phyloP scores from a whole-genome alignment of 1,140 invertebrate species.

The Olivierus martensii region DNA sequence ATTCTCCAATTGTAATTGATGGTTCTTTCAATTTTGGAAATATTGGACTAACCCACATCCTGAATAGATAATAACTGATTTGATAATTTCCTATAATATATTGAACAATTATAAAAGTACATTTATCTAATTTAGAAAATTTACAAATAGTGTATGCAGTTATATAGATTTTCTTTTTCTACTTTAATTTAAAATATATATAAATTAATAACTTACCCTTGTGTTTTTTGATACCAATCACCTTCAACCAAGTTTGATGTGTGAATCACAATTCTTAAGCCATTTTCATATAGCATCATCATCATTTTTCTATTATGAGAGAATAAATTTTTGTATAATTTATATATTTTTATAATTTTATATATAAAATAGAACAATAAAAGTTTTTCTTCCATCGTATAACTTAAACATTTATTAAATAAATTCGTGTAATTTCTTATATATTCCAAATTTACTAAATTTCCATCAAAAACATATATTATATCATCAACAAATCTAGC shows the following conservation, averaged over 20 bases:
- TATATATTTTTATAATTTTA: too few species aligned
- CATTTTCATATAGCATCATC: slow-evolving; percentile 62
- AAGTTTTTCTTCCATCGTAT: too few species aligned
- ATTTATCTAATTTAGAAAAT: background rate
- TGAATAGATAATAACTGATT: slow-evolving; percentile 25
- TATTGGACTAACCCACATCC: slow-evolving; percentile 72
- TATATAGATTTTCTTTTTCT: slow-evolving; percentile 2
- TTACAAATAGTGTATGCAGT: background rate
- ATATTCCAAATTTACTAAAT: too few species aligned
- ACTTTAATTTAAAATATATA: background rate
- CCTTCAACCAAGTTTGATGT: slow-evolving; percentile 81
- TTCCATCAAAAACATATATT: too few species aligned
- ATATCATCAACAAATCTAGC: too few species aligned
- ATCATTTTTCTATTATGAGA: slow-evolving; percentile 80
- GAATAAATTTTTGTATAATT: slow-evolving; percentile 19
- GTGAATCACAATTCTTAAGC: slow-evolving; percentile 69
- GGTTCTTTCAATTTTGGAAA: slow-evolving; percentile 44
- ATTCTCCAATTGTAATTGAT: slow-evolving; percentile 52
- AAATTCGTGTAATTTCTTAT: too few species aligned
- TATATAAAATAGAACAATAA: too few species aligned
- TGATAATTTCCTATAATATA: too few species aligned
- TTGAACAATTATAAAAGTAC: too few species aligned
- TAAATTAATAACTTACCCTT: slow-evolving; percentile 47
- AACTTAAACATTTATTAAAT: too few species aligned
- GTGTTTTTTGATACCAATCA: slow-evolving; percentile 89